These are phyloP conservation scores for Meteorus cinctellus DNA, from an alignment of 2,888 invertebrate species.

Conservation along the genomic window DNA sequence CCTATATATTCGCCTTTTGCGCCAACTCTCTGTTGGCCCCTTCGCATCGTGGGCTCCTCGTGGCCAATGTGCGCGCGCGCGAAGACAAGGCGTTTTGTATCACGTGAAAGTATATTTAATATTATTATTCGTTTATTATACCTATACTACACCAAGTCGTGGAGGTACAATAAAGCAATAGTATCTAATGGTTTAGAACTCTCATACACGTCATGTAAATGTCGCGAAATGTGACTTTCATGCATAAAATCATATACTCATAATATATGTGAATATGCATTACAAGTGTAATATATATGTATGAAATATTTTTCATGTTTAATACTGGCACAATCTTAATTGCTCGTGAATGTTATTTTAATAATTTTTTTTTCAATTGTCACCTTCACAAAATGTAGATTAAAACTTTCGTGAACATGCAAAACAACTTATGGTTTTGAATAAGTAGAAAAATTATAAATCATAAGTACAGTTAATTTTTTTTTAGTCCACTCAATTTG, in stretches of 20 bases:
- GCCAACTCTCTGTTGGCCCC: constrained; percentile 12
- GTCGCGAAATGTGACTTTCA: constrained; percentile 5
- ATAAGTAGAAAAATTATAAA: not conserved
- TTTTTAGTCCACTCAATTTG: not conserved
- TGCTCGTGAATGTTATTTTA: not conserved
- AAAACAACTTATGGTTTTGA: too few species aligned
- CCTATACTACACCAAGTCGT: not conserved
- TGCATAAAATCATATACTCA: not conserved
- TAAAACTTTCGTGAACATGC: constrained; percentile 1
- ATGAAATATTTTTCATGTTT: not conserved
- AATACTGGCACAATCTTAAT: not conserved
- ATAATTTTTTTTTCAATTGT: not conserved
- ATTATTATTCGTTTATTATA: not conserved
- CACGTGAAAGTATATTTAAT: constrained; percentile 30
- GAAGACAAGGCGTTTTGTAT: constrained; percentile 25
- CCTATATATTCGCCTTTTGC: constrained; percentile 53
- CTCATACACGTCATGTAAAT: constrained; percentile 17
- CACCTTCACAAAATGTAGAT: not conserved
- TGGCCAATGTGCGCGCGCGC: constrained; percentile 3
- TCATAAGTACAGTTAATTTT: not conserved
- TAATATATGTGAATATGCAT: not conserved
- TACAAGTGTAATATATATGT: not conserved
- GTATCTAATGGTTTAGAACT: constrained; percentile 10
- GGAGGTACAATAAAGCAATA: not conserved
- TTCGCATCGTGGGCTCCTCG: constrained; percentile 30